Percentiles rank a stretch among this genome's conserved stretches.
Evolutionary conservation across 1,140 invertebrate genomes (phyloP).

Genomic region (Cydia fagiglandana): DNA sequence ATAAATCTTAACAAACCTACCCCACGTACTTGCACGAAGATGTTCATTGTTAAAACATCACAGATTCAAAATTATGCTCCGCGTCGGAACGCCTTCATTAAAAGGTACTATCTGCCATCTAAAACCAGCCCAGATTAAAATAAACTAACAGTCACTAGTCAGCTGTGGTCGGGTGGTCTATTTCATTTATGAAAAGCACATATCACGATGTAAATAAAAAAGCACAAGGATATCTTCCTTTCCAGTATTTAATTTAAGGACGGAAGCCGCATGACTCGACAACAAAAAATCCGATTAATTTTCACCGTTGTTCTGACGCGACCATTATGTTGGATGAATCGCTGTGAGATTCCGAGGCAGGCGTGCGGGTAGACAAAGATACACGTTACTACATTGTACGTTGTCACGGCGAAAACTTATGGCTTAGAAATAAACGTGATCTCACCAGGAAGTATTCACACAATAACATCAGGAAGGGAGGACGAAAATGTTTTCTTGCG

Average conservation of each 20-base stretch:
- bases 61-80: not conserved
- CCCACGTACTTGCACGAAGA: not conserved
- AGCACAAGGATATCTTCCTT: constrained; percentile 56
- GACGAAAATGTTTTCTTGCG: constrained; percentile 45
- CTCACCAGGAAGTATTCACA: constrained; percentile 62
- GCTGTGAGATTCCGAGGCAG: constrained; percentile 52
- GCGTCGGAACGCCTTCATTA: not conserved
- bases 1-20: constrained; percentile 25
- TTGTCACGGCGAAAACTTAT: constrained; percentile 40
- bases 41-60: constrained; percentile 21
- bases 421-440: constrained; percentile 66
- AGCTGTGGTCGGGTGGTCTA: constrained; percentile 45
- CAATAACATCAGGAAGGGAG: constrained; percentile 58
- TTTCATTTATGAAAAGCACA: constrained; percentile 42
- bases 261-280: constrained; percentile 72
- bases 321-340: constrained; percentile 57
- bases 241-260: constrained; percentile 65
- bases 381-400: constrained; percentile 43
- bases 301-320: constrained; percentile 47
- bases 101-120: constrained; percentile 29
- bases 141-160: constrained; percentile 41
- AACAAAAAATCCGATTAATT: constrained; percentile 70
- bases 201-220: constrained; percentile 45
- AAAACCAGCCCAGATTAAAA: constrained; percentile 37
- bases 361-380: constrained; percentile 44